Base-by-base conservation (phyloP, 2,888 invertebrate genomes). In the Stegana nigrithorax region DNA sequence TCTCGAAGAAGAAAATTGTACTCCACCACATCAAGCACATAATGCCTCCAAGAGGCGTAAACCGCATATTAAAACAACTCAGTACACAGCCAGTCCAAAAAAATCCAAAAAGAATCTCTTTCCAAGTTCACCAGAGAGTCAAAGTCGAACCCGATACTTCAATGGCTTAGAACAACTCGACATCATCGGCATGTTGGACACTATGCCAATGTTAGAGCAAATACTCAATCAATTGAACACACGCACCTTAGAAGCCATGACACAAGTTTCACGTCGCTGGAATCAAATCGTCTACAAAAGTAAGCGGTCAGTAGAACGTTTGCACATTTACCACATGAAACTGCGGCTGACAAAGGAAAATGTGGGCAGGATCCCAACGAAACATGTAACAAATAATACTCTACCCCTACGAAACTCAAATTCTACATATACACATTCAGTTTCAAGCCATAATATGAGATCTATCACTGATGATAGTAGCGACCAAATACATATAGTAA, bases 391-490 rank as follows among this genome's bases (percentile, higher is more conserved):
- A 56, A 39, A 67, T 47, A 23, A 65, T 25, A 50, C 65, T 50
- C 78, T 75, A 80, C 75, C 75, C 80, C 80, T 75, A 50, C 68
- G 72, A 50, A 59, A 63, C 45, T 80, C 69, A 4, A 75, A 80
- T 50, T 67, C 53, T 45, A 67, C 29, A 55, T 19, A 17, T 10
- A 19, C 32, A 53, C n/a, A n/a, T n/a, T n/a, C n/a, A n/a, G 21
- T 47, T 14, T 14, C 47, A 14, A 19, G 44, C 25, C 47, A 14
- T 4, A 10, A 73, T 63, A 78, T 70, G 39, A 64, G n/a, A 23
- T 25, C 8, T 47, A 25, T 5, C 2, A 47, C 12, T 25, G 23
- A 47, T 12, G 10, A 17, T 47, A n/a, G n/a, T 23, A 25, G 10
- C 25, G 23, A 10, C 12, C 8, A 19, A 32, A 12, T 55, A 4